Evolutionary conservation across 2,888 invertebrate species (phyloP).

Genomic region (Parnassius apollo): DNA sequence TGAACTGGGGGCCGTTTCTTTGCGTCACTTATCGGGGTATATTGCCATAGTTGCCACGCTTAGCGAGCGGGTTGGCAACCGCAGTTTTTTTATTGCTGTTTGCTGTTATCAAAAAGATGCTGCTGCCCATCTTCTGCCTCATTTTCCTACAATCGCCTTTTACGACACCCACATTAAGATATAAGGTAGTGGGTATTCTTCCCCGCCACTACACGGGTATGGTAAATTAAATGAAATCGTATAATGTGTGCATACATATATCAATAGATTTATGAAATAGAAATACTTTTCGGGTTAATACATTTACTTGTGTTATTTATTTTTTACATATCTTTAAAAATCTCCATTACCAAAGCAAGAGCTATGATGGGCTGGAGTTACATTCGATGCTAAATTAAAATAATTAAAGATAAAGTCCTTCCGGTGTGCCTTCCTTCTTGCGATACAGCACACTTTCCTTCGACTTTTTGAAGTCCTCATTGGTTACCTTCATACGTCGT

Average conservation of each 20-base stretch:
- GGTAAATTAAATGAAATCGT: too few relatives aligned
- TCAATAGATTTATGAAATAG: neutral
- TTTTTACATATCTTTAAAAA: slow-evolving; percentile 11
- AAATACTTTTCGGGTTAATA: neutral
- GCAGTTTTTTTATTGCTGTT: too few relatives aligned
- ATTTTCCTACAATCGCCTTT: too few relatives aligned
- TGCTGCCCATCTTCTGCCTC: too few relatives aligned
- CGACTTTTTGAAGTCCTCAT: slow-evolving; percentile 99
- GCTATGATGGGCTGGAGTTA: slow-evolving; percentile 2
- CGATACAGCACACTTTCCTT: slow-evolving; percentile 99
- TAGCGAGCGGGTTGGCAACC: too few relatives aligned
- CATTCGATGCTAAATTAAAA: slow-evolving; percentile 13
- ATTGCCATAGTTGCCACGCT: too few relatives aligned
- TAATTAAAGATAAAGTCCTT: slow-evolving; percentile 96
- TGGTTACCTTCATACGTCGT: slow-evolving; percentile 99
- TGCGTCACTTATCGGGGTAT: too few relatives aligned
- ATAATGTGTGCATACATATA: neutral
- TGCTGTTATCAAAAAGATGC: too few relatives aligned
- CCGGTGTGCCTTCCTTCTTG: slow-evolving; percentile 99
- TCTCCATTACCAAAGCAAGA: slow-evolving; percentile 4
- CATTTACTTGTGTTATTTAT: slow-evolving; percentile 15
- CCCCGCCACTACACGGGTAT: too few relatives aligned
- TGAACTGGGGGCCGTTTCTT: too few relatives aligned
- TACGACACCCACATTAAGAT: too few relatives aligned
- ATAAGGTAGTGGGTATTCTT: too few relatives aligned